A percentile compares a stretch with the other conserved stretches of the same genome.
These are phyloP conservation scores for Actinia tenebrosa DNA, from an alignment of 64 coral and sea anemone species.

Conservation along the genomic window DNA sequence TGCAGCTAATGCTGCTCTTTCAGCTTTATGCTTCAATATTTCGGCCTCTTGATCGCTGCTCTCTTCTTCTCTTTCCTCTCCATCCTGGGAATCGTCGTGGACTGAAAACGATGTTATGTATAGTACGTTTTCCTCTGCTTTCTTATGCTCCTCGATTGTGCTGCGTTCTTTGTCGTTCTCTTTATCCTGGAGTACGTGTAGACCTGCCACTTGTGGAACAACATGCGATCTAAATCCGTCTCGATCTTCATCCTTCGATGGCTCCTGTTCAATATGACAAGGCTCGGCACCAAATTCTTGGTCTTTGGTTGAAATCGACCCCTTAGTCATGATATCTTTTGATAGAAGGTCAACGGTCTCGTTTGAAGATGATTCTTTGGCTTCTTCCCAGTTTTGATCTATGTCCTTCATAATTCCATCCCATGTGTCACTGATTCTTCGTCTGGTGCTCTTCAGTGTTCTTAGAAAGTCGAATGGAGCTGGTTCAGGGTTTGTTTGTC, in stretches of 20 bases:
- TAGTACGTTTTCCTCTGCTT: background rate
- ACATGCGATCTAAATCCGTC: background rate
- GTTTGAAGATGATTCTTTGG: constrained; percentile 1
- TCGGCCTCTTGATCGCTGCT: background rate
- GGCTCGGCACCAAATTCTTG: background rate
- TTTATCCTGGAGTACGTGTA: background rate
- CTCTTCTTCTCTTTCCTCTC: background rate
- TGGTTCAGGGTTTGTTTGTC: background rate
- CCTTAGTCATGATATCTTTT: background rate
- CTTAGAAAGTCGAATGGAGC: background rate
- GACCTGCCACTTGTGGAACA: background rate
- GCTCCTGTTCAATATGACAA: background rate
- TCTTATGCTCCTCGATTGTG: background rate
- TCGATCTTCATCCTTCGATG: background rate
- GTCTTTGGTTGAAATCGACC: background rate
- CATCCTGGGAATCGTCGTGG: background rate
- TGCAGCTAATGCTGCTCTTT: background rate
- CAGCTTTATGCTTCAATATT: background rate
- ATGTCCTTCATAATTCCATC: constrained; percentile 26
- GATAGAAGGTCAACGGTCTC: background rate
- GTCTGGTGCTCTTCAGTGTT: background rate
- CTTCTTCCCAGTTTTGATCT: background rate
- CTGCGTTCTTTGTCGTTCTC: background rate
- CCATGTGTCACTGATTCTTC: constrained; percentile 10
- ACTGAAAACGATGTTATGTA: background rate